These are phyloP conservation scores for Delphinus delphis DNA, from an alignment of 2,113 vertebrate genomes.

Conservation along the genomic window DNA sequence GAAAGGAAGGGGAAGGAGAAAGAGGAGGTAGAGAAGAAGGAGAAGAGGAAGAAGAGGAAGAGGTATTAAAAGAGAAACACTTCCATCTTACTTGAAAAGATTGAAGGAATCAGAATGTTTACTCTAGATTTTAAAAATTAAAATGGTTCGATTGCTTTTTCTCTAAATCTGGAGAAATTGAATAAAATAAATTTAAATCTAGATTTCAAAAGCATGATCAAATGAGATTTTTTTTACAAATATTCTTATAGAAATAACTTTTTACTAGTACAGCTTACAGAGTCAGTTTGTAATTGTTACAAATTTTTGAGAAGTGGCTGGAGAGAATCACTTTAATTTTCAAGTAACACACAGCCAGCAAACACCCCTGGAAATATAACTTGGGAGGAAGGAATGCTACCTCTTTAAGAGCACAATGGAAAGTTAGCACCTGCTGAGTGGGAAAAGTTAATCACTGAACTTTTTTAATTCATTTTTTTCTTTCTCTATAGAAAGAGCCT, in stretches of 20 bases:
- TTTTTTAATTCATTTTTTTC: not conserved
- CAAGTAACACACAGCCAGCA: conserved; percentile 29
- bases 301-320: conserved; percentile 8
- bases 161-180: not conserved
- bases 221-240: conserved; percentile 3
- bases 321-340: conserved; percentile 42
- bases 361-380: conserved; percentile 22
- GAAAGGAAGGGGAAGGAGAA: not conserved
- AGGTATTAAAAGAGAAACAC: not conserved
- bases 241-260: not conserved
- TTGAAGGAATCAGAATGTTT: not conserved
- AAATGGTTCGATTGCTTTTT: not conserved
- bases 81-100: not conserved
- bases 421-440: conserved; percentile 4
- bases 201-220: not conserved
- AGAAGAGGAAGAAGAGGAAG: not conserved
- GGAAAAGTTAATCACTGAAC: conserved; percentile 23
- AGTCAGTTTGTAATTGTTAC: not conserved
- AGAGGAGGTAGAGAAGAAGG: not conserved
- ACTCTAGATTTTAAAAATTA: not conserved
- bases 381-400: not conserved
- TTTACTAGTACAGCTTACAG: not conserved
- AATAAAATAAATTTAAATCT: conserved; percentile 28
- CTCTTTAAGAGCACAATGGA: conserved; percentile 30
- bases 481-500: not conserved